A percentile compares a stretch with the other conserved stretches of the same genome.
phyloP scores from a whole-genome alignment of 2,888 invertebrate genomes.

The Protula sp. region DNA sequence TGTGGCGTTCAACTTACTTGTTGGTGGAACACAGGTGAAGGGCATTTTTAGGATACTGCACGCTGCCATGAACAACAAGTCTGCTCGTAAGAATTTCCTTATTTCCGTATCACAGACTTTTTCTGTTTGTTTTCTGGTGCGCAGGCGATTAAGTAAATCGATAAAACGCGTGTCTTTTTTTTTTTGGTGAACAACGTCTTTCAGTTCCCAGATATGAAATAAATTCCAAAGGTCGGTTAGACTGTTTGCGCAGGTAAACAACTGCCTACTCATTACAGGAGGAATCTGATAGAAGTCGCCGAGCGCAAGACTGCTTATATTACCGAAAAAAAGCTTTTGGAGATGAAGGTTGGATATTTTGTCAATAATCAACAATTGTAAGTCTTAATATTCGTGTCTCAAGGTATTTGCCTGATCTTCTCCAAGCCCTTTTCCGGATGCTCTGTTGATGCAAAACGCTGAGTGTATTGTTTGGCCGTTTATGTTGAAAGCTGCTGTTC shows the following conservation, averaged over 20 bases:
- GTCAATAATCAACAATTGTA: no score
- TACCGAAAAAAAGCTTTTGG: no score
- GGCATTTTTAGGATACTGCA: not conserved
- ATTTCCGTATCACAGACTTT: no score
- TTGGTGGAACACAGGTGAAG: not conserved
- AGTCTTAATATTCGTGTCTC: no score
- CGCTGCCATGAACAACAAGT: no score
- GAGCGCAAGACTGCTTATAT: not conserved
- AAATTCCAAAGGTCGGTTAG: not conserved
- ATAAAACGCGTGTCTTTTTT: not conserved
- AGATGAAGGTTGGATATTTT: no score
- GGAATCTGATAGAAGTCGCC: not conserved
- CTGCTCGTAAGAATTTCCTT: no score
- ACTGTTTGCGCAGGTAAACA: not conserved
- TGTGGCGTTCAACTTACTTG: not conserved
- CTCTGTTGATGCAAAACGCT: no score
- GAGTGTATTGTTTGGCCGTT: no score
- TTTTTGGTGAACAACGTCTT: not conserved
- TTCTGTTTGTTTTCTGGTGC: not conserved
- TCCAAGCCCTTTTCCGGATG: no score
- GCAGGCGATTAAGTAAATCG: not conserved
- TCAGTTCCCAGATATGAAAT: not conserved
- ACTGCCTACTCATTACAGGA: not conserved
- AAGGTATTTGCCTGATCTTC: no score
- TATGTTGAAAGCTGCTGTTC: no score